Percentiles rank a stretch among this genome's conserved stretches.
Evolutionary conservation across 1,140 invertebrate species (phyloP).

Genomic region (Nasonia longicornis): DNA sequence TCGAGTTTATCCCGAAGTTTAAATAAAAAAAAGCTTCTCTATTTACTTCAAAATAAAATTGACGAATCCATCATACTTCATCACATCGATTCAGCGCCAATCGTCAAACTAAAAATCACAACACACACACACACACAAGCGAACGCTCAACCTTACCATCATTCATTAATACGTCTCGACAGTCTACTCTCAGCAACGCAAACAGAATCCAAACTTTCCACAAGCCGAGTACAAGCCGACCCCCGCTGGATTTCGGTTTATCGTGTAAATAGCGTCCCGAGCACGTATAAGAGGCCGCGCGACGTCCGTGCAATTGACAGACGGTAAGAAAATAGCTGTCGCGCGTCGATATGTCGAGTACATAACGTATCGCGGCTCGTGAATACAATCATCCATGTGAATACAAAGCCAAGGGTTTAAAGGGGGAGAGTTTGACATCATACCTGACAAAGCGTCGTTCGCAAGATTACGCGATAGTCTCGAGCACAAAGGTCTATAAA

Average conservation of each 20-base stretch:
- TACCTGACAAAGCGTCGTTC: background rate
- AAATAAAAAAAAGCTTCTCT: too few relatives aligned
- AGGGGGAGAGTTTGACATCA: background rate
- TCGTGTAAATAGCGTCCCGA: background rate
- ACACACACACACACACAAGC: too few relatives aligned
- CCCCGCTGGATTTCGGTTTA: background rate
- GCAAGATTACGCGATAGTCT: background rate
- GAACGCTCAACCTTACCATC: too few relatives aligned
- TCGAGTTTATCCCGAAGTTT: background rate
- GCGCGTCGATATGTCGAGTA: background rate
- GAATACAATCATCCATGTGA: too few relatives aligned
- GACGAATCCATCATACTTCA: too few relatives aligned
- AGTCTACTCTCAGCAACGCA: too few relatives aligned
- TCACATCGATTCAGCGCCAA: too few relatives aligned
- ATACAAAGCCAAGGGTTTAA: background rate
- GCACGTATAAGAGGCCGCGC: background rate
- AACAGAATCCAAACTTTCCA: too few relatives aligned
- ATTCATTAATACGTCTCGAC: too few relatives aligned
- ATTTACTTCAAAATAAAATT: too few relatives aligned
- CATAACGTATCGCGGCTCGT: background rate
- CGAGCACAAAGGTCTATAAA: background rate
- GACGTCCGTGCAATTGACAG: slow-evolving; percentile 7
- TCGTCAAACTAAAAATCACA: too few relatives aligned
- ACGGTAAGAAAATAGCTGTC: slow-evolving; percentile 9
- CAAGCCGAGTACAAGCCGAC: too few relatives aligned